A percentile compares a stretch with the other conserved stretches of the same genome.
Evolutionary conservation across 2,888 invertebrate species (phyloP).

Genomic region (Anthrax anthrax): DNA sequence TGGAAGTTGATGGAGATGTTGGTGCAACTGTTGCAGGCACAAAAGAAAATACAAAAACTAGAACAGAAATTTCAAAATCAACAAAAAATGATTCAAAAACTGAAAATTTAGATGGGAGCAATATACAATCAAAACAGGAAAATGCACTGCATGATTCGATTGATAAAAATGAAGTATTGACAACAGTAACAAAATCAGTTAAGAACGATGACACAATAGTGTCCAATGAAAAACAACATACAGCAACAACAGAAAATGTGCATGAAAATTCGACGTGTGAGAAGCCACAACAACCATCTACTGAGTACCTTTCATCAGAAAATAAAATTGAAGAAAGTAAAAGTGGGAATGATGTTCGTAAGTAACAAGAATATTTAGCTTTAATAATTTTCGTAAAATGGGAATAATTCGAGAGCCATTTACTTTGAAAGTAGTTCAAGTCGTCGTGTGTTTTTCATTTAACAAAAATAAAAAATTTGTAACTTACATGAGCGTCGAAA

Average conservation of each 20-base stretch:
- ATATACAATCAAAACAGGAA: background rate
- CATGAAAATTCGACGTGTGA: constrained; percentile 13
- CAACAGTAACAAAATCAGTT: background rate
- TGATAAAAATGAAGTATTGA: background rate
- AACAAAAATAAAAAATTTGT: no score
- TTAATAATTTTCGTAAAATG: background rate
- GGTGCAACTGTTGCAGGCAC: background rate
- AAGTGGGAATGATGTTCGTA: constrained; percentile 10
- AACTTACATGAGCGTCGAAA: no score
- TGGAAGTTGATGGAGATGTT: constrained; percentile 24
- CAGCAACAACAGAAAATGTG: constrained; percentile 1
- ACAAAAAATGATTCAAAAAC: background rate
- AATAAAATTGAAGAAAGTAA: constrained; percentile 7
- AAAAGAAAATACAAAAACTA: background rate
- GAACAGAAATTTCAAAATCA: background rate
- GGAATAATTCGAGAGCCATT: background rate
- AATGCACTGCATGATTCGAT: background rate
- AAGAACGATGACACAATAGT: background rate
- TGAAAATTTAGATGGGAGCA: constrained; percentile 1
- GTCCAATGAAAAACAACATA: no score
- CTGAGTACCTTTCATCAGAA: constrained; percentile 2
- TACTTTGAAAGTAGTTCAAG: background rate
- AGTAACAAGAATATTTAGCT: background rate
- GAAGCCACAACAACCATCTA: constrained; percentile 19
- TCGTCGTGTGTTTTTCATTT: no score